These are phyloP conservation scores for Drepana arcuata DNA, from an alignment of 1,140 invertebrate genomes.

Conservation along the genomic window DNA sequence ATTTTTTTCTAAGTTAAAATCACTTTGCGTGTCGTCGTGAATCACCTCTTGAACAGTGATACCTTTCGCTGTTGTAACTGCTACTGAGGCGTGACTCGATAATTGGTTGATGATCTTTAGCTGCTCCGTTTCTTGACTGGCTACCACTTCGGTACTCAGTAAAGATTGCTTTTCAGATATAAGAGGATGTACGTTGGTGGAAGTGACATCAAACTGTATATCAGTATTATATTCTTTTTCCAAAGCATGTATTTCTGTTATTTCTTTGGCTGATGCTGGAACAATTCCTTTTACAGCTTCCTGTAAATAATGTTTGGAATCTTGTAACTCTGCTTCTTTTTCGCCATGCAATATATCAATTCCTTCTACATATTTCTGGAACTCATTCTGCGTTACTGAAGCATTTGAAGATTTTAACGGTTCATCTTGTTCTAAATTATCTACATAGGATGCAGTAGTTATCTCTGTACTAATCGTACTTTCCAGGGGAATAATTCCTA, in stretches of 20 bases:
- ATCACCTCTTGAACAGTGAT: too few species aligned
- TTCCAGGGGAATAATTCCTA: constrained; percentile 29
- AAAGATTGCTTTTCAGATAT: constrained; percentile 33
- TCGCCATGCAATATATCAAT: constrained; percentile 28
- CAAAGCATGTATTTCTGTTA: constrained; percentile 25
- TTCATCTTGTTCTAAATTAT: constrained; percentile 20
- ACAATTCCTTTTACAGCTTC: constrained; percentile 21
- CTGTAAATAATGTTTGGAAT: constrained; percentile 12
- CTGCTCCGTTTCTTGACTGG: constrained; percentile 28
- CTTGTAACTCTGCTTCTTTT: constrained; percentile 28
- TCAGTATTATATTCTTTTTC: constrained; percentile 35
- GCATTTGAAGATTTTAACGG: constrained; percentile 19
- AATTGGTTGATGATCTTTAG: constrained; percentile 18
- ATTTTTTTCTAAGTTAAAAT: constrained; percentile 12
- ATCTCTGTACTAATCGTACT: constrained; percentile 42
- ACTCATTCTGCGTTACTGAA: constrained; percentile 17
- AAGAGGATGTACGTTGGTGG: constrained; percentile 13
- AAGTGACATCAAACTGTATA: constrained; percentile 6
- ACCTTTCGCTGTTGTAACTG: too few species aligned
- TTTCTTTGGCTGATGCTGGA: constrained; percentile 28
- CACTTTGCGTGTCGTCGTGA: constrained; percentile 15
- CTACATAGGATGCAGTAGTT: constrained; percentile 18
- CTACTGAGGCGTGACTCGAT: too few species aligned
- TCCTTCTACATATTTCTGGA: constrained; percentile 30
- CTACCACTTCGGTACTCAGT: constrained; percentile 28